Conservation (phyloP, 2,113 vertebrate genomes). For the human (Homo sapiens) region DNA sequence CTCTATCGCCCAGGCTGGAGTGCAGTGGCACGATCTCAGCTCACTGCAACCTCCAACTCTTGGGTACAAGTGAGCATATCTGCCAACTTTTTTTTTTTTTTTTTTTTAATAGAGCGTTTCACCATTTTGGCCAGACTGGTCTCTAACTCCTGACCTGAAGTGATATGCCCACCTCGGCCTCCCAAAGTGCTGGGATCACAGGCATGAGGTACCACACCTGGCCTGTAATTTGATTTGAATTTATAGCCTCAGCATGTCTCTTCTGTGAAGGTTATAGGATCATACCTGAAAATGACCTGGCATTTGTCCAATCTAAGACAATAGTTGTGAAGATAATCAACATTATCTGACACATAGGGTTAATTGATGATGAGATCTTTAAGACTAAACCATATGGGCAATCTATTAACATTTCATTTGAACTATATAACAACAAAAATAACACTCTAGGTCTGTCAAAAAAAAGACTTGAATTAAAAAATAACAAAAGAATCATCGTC, state of each 20-base stretch:
- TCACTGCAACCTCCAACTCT: too few species aligned
- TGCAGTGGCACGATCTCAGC: too few species aligned
- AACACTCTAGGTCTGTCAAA: background rate
- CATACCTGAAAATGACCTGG: background rate
- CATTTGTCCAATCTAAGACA: background rate
- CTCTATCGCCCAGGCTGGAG: too few species aligned
- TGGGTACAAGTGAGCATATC: too few species aligned
- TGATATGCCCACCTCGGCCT: too few species aligned
- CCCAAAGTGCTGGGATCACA: too few species aligned
- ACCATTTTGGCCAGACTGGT: too few species aligned
- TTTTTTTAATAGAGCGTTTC: too few species aligned
- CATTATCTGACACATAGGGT: background rate
- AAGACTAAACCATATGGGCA: background rate
- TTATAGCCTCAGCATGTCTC: background rate
- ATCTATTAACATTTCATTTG: background rate
- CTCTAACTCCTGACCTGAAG: too few species aligned
- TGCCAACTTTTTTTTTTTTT: too few species aligned
- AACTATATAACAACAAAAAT: background rate
- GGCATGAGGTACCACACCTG: too few species aligned
- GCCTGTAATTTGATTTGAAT: background rate
- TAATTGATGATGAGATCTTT: background rate
- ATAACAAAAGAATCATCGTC: background rate
- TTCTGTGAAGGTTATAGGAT: background rate
- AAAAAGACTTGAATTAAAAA: background rate
- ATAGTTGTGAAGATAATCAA: background rate